Conservation (phyloP, 2,797 vertebrate genomes). For the Neosilurus hyrtlii region DNA sequence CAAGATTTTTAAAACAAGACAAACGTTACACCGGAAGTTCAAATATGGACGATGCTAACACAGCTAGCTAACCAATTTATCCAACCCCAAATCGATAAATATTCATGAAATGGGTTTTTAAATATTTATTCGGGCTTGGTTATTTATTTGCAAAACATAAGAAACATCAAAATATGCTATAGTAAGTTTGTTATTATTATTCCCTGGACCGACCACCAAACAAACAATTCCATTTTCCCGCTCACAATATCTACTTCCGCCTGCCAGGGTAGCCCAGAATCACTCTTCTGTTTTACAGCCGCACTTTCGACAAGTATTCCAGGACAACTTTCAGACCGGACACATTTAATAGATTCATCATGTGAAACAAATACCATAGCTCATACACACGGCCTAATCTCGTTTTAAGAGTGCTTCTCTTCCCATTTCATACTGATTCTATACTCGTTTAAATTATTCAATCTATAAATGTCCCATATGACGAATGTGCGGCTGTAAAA, state of each 20-base stretch:
- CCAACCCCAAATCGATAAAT: no score
- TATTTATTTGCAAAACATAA: neutral
- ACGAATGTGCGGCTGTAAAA: conserved; percentile 64
- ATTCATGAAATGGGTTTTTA: no score
- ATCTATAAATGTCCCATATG: conserved; percentile 24
- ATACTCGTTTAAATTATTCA: neutral
- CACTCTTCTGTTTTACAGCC: neutral
- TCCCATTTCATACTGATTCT: accelerated
- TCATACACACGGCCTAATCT: neutral
- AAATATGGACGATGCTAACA: conserved; percentile 1
- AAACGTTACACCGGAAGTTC: conserved; percentile 37
- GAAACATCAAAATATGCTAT: no score
- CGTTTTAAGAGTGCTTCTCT: no score
- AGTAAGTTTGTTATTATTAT: neutral
- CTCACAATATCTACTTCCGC: conserved; percentile 34
- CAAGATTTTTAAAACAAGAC: conserved; percentile 20
- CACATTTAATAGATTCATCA: no score
- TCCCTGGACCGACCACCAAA: conserved; percentile 22
- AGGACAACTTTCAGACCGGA: no score
- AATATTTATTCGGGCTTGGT: neutral
- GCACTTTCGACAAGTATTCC: neutral
- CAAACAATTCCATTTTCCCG: conserved; percentile 61
- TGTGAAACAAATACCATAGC: neutral
- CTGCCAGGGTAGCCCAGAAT: conserved; percentile 18
- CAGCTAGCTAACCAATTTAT: conserved; percentile 22